Conservation (phyloP, 2,113 vertebrate genomes). For the Anseranas semipalmata region DNA sequence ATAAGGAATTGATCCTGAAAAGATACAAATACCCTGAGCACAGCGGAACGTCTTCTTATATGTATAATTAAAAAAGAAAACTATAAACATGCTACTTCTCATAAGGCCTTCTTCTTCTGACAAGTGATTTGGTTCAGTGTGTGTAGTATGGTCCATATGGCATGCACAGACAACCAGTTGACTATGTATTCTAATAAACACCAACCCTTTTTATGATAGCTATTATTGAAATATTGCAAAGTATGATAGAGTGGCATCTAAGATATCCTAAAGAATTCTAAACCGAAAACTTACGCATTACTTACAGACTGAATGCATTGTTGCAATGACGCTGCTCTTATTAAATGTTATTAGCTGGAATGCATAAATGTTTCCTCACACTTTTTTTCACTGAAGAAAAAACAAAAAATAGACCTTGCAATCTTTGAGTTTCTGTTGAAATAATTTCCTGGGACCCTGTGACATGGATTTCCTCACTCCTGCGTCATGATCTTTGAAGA, state of each 20-base stretch:
- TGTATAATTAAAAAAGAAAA: not conserved
- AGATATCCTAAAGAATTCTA: not conserved
- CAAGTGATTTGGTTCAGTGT: not conserved
- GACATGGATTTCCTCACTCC: not conserved
- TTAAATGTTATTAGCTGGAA: not conserved
- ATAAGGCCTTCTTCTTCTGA: not conserved
- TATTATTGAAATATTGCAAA: not conserved
- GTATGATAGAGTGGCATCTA: not conserved
- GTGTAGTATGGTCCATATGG: not conserved
- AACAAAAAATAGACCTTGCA: not conserved
- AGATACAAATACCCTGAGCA: not conserved
- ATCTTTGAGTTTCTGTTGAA: not conserved
- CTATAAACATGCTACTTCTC: not conserved
- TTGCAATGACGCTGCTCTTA: not conserved
- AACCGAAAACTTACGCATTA: not conserved
- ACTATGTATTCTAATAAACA: not conserved
- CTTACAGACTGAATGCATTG: not conserved
- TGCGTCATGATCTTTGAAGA: not conserved
- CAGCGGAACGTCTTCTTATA: not conserved
- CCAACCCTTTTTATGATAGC: not conserved
- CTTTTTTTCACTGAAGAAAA: not conserved
- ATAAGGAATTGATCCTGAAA: not conserved
- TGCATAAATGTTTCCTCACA: not conserved
- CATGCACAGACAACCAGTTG: not conserved
- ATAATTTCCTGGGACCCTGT: not conserved